phyloP scores from a whole-genome alignment of 2,113 vertebrate genomes.

The Pseudorectes ferrugineus region DNA sequence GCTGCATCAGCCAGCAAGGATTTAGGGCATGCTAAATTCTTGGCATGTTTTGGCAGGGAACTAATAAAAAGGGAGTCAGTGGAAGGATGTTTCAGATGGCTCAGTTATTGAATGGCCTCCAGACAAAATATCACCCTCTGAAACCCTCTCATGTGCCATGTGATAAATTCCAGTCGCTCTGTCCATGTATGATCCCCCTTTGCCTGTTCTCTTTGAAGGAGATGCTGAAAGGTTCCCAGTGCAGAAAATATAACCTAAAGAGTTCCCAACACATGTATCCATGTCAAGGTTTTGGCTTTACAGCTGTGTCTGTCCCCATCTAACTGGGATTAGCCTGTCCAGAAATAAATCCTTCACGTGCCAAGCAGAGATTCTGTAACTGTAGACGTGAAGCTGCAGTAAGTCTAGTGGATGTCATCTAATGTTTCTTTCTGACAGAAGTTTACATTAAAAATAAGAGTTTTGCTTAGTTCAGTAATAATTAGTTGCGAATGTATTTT shows the following conservation, averaged over 20 bases:
- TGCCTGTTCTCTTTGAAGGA: neutral
- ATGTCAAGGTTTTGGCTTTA: neutral
- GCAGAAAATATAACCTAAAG: neutral
- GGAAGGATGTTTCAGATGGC: neutral
- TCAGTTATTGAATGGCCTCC: neutral
- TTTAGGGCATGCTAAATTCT: neutral
- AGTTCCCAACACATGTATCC: neutral
- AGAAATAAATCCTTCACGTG: neutral
- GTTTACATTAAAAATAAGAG: neutral
- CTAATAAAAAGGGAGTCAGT: neutral
- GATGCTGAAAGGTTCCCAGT: neutral
- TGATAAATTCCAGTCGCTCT: neutral
- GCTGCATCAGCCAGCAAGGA: neutral
- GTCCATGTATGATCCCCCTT: neutral
- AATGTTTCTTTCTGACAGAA: neutral
- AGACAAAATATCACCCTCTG: neutral
- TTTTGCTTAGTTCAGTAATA: neutral
- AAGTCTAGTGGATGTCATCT: neutral
- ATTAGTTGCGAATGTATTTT: neutral
- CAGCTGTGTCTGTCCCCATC: neutral
- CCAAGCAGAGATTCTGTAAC: neutral
- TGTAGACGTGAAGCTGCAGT: neutral
- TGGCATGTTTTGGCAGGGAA: neutral
- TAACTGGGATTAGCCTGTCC: neutral
- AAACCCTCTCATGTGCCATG: rapidly evolving